A percentile compares a stretch with the other conserved stretches of the same genome.
Conservation (phyloP, 2,797 vertebrate genomes). For the Sebastes melanostomus region DNA sequence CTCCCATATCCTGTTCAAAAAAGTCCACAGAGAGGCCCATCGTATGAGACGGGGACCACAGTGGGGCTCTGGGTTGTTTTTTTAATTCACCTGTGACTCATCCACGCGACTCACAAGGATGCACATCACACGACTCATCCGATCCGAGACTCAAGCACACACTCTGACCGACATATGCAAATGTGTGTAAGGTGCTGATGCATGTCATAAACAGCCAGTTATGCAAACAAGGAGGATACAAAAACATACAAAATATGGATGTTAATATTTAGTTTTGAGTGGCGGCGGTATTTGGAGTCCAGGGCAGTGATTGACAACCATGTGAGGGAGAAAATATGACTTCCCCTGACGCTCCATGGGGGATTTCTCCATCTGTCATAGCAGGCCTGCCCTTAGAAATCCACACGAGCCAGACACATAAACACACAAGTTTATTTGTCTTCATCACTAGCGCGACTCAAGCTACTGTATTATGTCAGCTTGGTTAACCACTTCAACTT, state of each 20-base stretch:
- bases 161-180: slow-evolving; percentile 9
- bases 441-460: neutral
- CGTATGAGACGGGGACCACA: neutral
- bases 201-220: neutral
- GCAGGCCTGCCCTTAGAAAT: neutral
- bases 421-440: neutral
- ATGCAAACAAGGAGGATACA: neutral
- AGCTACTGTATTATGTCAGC: neutral
- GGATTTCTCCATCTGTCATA: slow-evolving; percentile 16
- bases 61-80: slow-evolving; percentile 3
- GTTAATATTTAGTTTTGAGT: slow-evolving; percentile 19
- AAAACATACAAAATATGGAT: neutral
- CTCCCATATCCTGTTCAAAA: slow-evolving; percentile 35
- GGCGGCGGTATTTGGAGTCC: slow-evolving; percentile 12
- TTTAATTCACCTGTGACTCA: slow-evolving; percentile 59
- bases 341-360: slow-evolving; percentile 6
- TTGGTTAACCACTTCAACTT: slow-evolving; percentile 5
- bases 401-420: neutral
- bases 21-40: slow-evolving; percentile 7
- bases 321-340: slow-evolving; percentile 17
- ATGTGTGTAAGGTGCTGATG: neutral
- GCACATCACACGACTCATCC: slow-evolving; percentile 43
- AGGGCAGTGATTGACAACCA: slow-evolving; percentile 8
- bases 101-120: slow-evolving; percentile 31
- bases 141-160: slow-evolving; percentile 9